Evolutionary conservation across 2,113 vertebrate genomes (phyloP).

Genomic region (Sialia sialis): DNA sequence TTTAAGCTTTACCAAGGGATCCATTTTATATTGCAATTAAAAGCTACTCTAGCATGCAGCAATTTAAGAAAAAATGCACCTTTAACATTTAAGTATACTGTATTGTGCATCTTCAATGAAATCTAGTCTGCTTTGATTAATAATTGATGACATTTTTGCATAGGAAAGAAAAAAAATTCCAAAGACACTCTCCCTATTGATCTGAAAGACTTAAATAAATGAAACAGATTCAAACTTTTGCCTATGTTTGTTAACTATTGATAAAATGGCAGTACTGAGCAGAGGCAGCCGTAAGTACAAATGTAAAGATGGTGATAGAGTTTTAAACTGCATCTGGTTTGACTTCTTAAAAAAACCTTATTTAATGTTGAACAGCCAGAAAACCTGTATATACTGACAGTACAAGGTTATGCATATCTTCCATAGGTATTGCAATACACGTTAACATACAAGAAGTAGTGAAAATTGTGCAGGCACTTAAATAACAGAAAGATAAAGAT

Average conservation of each 20-base stretch:
- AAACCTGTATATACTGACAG: not conserved
- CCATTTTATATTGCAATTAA: not conserved
- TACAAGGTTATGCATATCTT: not conserved
- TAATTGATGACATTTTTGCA: constrained; percentile 45
- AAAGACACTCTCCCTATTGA: not conserved
- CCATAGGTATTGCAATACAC: not conserved
- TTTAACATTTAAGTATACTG: not conserved
- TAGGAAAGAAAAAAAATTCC: not conserved
- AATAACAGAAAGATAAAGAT: not conserved
- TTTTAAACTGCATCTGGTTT: not conserved
- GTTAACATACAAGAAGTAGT: not conserved
- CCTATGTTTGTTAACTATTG: not conserved
- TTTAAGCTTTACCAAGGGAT: not conserved
- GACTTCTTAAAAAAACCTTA: not conserved
- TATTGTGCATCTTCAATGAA: constrained; percentile 22
- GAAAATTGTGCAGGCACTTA: not conserved
- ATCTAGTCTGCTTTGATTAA: constrained; percentile 55
- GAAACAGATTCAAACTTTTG: constrained; percentile 6
- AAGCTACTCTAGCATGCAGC: not conserved
- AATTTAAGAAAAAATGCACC: not conserved
- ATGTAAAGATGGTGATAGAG: not conserved
- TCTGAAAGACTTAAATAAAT: not conserved
- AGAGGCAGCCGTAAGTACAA: not conserved
- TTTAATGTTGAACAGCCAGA: not conserved
- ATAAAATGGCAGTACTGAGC: not conserved